phyloP scores from a whole-genome alignment of 2,888 invertebrate genomes.

The Steinernema scapterisci region DNA sequence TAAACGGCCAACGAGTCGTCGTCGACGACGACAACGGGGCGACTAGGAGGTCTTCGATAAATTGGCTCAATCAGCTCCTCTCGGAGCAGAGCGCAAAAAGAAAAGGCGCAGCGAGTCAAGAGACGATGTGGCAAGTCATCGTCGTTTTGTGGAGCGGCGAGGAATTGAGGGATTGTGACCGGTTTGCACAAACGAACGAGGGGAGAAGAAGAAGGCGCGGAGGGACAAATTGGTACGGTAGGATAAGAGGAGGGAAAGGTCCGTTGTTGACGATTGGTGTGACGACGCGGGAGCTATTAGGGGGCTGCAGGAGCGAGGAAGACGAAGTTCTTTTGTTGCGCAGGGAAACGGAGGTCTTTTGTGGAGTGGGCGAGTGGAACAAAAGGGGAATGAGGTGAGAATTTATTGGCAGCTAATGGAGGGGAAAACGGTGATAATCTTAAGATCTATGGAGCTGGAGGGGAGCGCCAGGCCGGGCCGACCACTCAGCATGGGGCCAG shows the following conservation, averaged over 20 bases:
- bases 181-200: not conserved
- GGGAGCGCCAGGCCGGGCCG: no score
- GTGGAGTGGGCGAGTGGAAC: not conserved
- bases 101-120: not conserved
- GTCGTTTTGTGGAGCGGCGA: not conserved
- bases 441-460: no score
- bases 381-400: no score
- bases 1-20: constrained; percentile 19
- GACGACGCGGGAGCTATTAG: constrained; percentile 20
- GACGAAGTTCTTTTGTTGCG: not conserved
- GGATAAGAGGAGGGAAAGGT: not conserved
- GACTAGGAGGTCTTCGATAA: constrained; percentile 22
- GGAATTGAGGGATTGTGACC: not conserved
- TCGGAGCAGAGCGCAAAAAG: not conserved
- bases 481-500: no score
- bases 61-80: constrained; percentile 22
- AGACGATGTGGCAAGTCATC: constrained; percentile 9
- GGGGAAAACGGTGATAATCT: no score
- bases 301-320: no score
- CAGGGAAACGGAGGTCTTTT: not conserved
- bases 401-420: no score
- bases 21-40: not conserved
- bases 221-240: constrained; percentile 21
- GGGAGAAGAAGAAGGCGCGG: no score
- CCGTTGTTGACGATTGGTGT: constrained; percentile 20